phyloP scores from a whole-genome alignment of 2,888 invertebrate species.

The Synergus itoensis region DNA sequence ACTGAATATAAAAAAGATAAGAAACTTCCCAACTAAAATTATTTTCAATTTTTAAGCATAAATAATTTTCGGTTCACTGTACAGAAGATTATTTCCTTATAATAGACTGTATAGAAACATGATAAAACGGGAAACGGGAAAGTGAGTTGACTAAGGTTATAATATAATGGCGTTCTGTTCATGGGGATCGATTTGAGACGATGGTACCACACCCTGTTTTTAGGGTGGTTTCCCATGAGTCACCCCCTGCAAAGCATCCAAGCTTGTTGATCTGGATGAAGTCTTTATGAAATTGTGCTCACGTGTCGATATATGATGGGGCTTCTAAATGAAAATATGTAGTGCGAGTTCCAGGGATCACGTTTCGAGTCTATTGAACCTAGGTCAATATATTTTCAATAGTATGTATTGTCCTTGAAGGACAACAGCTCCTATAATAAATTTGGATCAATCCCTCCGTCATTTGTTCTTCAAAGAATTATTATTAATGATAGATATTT shows the following conservation, averaged over 20 bases:
- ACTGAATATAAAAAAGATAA: not conserved
- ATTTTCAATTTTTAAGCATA: not conserved
- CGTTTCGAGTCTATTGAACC: not conserved
- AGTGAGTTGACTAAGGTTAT: not conserved
- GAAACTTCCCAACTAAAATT: not conserved
- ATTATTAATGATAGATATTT: no score
- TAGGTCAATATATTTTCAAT: slow-evolving; percentile 22
- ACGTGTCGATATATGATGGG: slow-evolving; percentile 33
- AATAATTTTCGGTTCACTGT: not conserved
- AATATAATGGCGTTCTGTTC: slow-evolving; percentile 1
- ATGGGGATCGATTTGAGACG: slow-evolving; percentile 72
- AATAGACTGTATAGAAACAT: no score
- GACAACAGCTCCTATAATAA: not conserved
- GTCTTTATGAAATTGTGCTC: slow-evolving; percentile 44
- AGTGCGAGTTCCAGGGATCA: not conserved
- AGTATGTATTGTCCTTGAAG: not conserved
- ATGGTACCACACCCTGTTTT: slow-evolving; percentile 71
- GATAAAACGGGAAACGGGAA: no score
- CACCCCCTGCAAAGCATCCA: slow-evolving; percentile 66
- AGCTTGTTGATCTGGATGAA: slow-evolving; percentile 48
- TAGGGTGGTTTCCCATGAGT: slow-evolving; percentile 67
- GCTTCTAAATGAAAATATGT: slow-evolving; percentile 9
- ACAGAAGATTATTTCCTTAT: slow-evolving; percentile 1
- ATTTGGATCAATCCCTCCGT: not conserved
- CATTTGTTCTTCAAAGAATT: not conserved